These are phyloP conservation scores for Euglossa dilemma DNA, from an alignment of 1,140 invertebrate genomes.

Conservation along the genomic window DNA sequence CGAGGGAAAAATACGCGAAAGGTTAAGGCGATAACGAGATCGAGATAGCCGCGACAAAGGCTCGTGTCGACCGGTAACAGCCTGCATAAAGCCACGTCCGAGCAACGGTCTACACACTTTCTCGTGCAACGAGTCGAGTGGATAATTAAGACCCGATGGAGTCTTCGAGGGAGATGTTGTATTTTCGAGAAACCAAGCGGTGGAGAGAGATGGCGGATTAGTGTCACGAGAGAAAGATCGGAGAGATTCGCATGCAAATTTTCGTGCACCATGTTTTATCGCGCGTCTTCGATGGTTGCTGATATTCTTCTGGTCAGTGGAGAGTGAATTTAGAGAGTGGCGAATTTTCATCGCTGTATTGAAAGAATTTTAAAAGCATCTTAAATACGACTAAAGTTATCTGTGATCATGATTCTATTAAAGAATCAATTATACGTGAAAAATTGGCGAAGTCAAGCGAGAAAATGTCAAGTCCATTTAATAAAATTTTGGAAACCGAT, in stretches of 20 bases:
- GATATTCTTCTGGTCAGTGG: too few relatives aligned
- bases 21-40: slow-evolving; percentile 39
- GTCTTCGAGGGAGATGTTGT: not conserved
- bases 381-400: too few relatives aligned
- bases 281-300: not conserved
- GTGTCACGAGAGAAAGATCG: slow-evolving; percentile 1
- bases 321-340: too few relatives aligned
- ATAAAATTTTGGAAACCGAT: too few relatives aligned
- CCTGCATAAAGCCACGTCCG: not conserved
- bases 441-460: too few relatives aligned
- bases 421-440: too few relatives aligned
- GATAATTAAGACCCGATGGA: not conserved
- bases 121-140: not conserved
- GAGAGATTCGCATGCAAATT: slow-evolving; percentile 17
- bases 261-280: not conserved
- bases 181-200: not conserved
- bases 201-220: not conserved
- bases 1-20: slow-evolving; percentile 28
- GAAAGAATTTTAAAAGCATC: too few relatives aligned
- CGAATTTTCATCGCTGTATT: too few relatives aligned
- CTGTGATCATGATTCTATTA: too few relatives aligned
- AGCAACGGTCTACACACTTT: not conserved
- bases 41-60: slow-evolving; percentile 23
- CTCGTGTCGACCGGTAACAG: not conserved
- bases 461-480: too few relatives aligned